These are phyloP conservation scores for Zosterops borbonicus DNA, from an alignment of 2,113 vertebrate genomes.

Conservation along the genomic window DNA sequence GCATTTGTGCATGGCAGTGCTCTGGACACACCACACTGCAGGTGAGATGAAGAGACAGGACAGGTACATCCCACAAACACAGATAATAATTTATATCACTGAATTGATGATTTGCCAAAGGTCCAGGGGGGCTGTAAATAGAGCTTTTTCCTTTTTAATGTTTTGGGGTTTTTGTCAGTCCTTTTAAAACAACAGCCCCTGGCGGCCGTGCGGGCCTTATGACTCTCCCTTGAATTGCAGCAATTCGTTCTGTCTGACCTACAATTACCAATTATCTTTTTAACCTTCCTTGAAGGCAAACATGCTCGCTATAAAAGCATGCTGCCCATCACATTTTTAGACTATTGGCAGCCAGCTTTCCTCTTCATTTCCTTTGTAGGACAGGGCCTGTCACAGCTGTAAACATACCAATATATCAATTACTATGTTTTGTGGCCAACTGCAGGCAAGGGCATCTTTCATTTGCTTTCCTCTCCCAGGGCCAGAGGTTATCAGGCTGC, in stretches of 20 bases:
- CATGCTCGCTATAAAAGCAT: not conserved
- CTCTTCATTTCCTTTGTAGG: conserved; percentile 64
- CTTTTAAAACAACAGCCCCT: conserved; percentile 35
- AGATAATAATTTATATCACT: not conserved
- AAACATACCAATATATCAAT: conserved; percentile 58
- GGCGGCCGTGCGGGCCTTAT: not conserved
- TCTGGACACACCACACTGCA: fast-evolving
- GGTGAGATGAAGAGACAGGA: not conserved
- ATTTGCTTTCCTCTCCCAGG: not conserved
- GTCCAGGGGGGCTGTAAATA: not conserved
- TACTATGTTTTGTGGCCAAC: not conserved
- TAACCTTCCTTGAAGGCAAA: conserved; percentile 65
- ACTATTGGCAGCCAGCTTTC: conserved; percentile 56
- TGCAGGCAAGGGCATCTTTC: conserved; percentile 17
- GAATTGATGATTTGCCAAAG: not conserved
- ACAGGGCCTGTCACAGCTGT: not conserved
- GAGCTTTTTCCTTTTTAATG: not conserved
- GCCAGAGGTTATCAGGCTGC: not conserved
- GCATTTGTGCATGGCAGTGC: not conserved
- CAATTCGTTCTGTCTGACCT: conserved; percentile 58
- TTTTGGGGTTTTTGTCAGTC: not conserved
- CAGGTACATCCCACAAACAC: fast-evolving
- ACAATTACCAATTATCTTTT: conserved; percentile 45
- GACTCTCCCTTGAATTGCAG: conserved; percentile 36
- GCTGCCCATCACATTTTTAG: conserved; percentile 36